These are phyloP conservation scores for Microctenopoma stevenorrisi DNA, from an alignment of 2,797 vertebrate species.

Conservation along the genomic window DNA sequence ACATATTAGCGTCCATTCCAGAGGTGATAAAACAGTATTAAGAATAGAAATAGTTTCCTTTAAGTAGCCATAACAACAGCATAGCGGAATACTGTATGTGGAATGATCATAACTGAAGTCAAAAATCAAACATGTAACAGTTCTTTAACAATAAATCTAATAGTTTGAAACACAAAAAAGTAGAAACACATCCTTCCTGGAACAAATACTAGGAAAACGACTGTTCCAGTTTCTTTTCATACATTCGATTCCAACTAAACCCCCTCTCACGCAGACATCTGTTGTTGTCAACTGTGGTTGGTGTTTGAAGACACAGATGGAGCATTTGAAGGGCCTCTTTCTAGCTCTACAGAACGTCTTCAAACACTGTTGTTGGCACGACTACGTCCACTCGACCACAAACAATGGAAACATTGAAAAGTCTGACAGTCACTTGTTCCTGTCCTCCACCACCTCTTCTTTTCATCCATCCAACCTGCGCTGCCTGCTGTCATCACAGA, in stretches of 20 bases:
- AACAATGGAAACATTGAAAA: slow-evolving; percentile 46
- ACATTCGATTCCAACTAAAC: neutral
- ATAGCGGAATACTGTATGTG: no score
- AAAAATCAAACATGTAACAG: no score
- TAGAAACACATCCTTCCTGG: no score
- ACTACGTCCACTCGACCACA: neutral
- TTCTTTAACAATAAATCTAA: neutral
- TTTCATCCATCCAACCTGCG: slow-evolving; percentile 2
- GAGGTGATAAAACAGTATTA: no score
- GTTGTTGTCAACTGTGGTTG: slow-evolving; percentile 25
- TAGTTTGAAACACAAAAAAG: no score
- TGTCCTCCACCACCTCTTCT: slow-evolving; percentile 21
- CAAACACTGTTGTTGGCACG: slow-evolving; percentile 17
- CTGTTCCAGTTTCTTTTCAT: slow-evolving; percentile 1
- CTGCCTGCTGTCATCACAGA: slow-evolving; percentile 22
- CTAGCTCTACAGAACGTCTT: neutral
- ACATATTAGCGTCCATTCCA: no score
- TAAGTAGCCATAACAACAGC: no score
- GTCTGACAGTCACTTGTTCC: slow-evolving; percentile 12
- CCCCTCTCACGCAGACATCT: slow-evolving; percentile 20
- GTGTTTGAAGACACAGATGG: slow-evolving; percentile 54
- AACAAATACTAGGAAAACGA: neutral
- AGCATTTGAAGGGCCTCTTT: slow-evolving; percentile 30
- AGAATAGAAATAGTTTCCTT: no score
- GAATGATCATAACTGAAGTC: no score